phyloP scores from a whole-genome alignment of 2,888 invertebrate species.

The Dicyrtoma fusca region DNA sequence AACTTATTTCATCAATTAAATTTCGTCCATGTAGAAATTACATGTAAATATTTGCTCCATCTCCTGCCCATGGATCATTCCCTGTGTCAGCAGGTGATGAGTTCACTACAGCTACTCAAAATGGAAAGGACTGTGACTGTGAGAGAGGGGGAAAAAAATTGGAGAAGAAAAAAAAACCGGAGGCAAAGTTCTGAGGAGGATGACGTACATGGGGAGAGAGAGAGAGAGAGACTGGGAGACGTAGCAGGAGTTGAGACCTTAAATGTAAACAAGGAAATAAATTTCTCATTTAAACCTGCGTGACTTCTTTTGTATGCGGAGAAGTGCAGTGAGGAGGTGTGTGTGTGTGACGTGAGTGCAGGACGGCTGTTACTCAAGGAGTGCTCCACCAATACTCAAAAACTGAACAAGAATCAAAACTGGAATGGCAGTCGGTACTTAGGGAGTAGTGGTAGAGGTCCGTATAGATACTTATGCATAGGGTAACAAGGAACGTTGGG shows the following conservation, averaged over 20 bases:
- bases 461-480: neutral
- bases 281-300: slow-evolving; percentile 31
- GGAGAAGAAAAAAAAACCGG: slow-evolving; percentile 9
- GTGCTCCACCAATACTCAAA: neutral
- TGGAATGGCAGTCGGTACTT: no score
- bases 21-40: no score
- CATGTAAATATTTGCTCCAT: neutral
- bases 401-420: no score
- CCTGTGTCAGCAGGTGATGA: neutral
- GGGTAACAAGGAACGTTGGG: slow-evolving; percentile 14
- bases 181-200: neutral
- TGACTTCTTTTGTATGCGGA: slow-evolving; percentile 29
- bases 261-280: slow-evolving; percentile 34
- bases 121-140: neutral
- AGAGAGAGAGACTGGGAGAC: neutral
- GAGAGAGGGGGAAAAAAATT: slow-evolving; percentile 1
- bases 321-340: neutral
- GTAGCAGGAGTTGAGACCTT: slow-evolving; percentile 14
- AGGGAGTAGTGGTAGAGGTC: no score
- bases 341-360: no score
- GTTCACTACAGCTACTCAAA: neutral
- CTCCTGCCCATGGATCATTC: neutral
- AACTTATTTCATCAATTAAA: no score
- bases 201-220: neutral
- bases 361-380: neutral